Percentiles rank a stretch among this genome's conserved stretches.
Evolutionary conservation across 2,113 vertebrate genomes (phyloP).

Genomic region (Mastomys coucha): DNA sequence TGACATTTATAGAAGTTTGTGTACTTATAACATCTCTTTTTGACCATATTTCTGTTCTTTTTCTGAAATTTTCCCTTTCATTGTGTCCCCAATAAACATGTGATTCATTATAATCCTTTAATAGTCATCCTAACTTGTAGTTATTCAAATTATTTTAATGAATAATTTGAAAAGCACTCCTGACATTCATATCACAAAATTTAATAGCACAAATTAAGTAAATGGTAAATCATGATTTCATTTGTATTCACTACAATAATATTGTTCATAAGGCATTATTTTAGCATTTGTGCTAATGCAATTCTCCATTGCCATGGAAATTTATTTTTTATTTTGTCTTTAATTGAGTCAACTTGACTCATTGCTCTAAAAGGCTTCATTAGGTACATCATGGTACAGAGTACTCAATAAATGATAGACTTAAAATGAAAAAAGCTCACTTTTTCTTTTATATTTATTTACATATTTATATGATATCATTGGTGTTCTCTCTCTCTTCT

Average conservation of each 20-base stretch:
- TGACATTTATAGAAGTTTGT: not conserved
- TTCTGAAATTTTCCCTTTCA: constrained; percentile 9
- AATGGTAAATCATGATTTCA: constrained; percentile 79
- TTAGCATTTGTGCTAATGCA: constrained; percentile 70
- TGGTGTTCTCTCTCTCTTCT: too few relatives aligned
- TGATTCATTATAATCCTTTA: constrained; percentile 69
- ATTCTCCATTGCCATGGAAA: constrained; percentile 76
- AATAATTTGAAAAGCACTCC: constrained; percentile 65
- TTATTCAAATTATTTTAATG: constrained; percentile 75
- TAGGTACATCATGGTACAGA: not conserved
- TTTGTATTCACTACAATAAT: constrained; percentile 75
- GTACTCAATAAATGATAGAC: constrained; percentile 5
- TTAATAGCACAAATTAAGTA: constrained; percentile 78
- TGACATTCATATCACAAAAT: constrained; percentile 70
- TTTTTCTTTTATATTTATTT: not conserved
- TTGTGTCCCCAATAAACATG: not conserved
- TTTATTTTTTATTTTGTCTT: constrained; percentile 81
- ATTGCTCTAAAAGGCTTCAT: constrained; percentile 63
- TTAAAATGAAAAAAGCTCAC: not conserved
- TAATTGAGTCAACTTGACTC: constrained; percentile 75
- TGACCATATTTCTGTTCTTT: not conserved
- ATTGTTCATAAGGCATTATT: constrained; percentile 75
- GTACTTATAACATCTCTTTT: not conserved
- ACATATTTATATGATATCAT: too few relatives aligned
- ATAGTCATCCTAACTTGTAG: constrained; percentile 59